Conservation (phyloP, 2,113 vertebrate species). For the Lanius collurio region DNA sequence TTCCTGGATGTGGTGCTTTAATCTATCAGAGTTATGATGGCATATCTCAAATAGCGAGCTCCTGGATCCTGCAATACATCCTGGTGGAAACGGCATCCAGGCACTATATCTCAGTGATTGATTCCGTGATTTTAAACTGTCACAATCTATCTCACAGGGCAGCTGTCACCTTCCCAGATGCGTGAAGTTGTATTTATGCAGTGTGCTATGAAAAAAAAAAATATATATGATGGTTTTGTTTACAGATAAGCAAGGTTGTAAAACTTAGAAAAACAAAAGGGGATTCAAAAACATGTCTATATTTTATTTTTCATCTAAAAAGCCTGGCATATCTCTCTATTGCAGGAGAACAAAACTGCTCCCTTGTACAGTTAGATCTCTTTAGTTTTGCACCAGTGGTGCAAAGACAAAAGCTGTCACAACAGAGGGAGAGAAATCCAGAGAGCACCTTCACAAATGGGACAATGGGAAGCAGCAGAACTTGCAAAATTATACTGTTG, state of each 20-base stretch:
- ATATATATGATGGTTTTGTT: slow-evolving; percentile 58
- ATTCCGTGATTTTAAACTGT: slow-evolving; percentile 76
- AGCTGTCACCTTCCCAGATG: slow-evolving; percentile 76
- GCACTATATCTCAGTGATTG: slow-evolving; percentile 74
- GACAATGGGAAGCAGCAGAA: neutral
- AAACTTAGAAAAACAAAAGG: slow-evolving; percentile 66
- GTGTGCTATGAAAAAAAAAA: slow-evolving; percentile 45
- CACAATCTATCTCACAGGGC: slow-evolving; percentile 73
- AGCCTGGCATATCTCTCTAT: slow-evolving; percentile 42
- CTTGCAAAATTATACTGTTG: neutral
- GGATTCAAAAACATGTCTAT: slow-evolving; percentile 41
- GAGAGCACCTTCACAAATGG: slow-evolving; percentile 31
- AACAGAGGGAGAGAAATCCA: neutral
- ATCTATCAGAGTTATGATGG: slow-evolving; percentile 78
- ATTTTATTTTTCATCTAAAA: slow-evolving; percentile 61
- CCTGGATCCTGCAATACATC: slow-evolving; percentile 70
- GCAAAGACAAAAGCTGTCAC: slow-evolving; percentile 54
- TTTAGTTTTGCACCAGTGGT: slow-evolving; percentile 32
- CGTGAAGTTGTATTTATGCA: slow-evolving; percentile 77
- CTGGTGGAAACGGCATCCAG: slow-evolving; percentile 39
- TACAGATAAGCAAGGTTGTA: slow-evolving; percentile 73
- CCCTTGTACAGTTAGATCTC: slow-evolving; percentile 16
- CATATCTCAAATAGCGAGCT: slow-evolving; percentile 77
- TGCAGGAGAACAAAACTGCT: slow-evolving; percentile 35
- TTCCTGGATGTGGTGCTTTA: slow-evolving; percentile 75